Base-by-base conservation (phyloP, 2,888 invertebrate genomes). In the Hermodice carunculata region DNA sequence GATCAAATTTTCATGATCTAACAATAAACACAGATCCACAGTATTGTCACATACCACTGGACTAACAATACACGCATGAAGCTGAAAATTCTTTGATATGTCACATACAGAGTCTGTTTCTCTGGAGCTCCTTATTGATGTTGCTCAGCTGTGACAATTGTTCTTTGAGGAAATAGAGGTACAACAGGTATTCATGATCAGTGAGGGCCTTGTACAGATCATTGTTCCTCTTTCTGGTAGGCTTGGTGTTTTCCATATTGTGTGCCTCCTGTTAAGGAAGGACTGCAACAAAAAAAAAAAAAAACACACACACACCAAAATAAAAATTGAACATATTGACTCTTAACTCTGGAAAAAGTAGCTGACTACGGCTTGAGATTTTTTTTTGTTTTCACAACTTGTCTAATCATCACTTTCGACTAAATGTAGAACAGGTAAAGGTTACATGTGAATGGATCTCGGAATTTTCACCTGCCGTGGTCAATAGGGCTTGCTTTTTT, bases 61-160 rank as follows among this genome's bases (percentile, higher is more conserved):
- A 14, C 19, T 19, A 24, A 46, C 46, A 4, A 46, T 11, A 46
- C n/a, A 2, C 46, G 14, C 46, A 46, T 3, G 46, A 46, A 46
- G 14, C 14, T 22, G 22, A 46, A 46, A 28, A 46, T 46, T 5
- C 24, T 4, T 28, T 22, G 24, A 28, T 46, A 46, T 17, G 46
- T 46, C 11, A 3, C 46, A 22, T 46, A 46, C 11, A 46, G 11
- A 14, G 46, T 46, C 24, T 46, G 46, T 3, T 46, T 46, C 11
- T 46, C 46, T 46, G 46, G 2, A 46, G 46, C 46, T 46, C 19
- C 24, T n/a, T 46, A 28, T 46, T 46, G 46, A 46, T 46, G 2
- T 46, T 28, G 28, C 46, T 46, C 4, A 46, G 46, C 22, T 19
- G n/a, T 46, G n/a, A 19, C 11, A 46, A 11, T 22, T 46, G 46